Percentiles rank a stretch among this genome's conserved stretches.
Conservation (phyloP, 2,797 vertebrate species). For the Monodelphis domestica region DNA sequence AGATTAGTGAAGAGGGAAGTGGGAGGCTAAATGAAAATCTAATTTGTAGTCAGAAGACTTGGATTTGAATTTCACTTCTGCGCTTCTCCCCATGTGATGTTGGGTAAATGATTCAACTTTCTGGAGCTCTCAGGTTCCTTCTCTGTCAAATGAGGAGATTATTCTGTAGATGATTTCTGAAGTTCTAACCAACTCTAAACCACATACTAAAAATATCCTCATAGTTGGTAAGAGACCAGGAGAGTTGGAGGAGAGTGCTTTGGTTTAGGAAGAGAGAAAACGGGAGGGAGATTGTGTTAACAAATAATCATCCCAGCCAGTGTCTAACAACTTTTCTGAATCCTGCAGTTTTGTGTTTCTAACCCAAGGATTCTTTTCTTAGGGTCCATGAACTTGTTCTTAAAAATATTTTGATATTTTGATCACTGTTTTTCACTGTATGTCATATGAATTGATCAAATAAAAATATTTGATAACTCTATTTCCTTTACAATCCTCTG, state of each 20-base stretch:
- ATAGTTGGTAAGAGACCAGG: neutral
- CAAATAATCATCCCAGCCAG: neutral
- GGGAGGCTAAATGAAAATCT: neutral
- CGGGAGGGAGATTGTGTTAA: neutral
- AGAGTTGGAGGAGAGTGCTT: neutral
- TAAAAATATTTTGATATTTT: neutral
- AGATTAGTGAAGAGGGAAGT: neutral
- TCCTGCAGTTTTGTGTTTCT: neutral
- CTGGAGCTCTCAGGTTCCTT: neutral
- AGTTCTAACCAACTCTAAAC: neutral
- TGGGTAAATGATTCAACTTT: neutral
- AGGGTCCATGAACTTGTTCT: neutral
- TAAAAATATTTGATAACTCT: no score
- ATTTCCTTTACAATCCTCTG: no score
- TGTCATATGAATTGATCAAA: no score
- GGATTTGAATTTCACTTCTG: neutral
- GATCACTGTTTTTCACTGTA: no score
- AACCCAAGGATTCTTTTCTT: neutral
- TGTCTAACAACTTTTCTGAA: neutral
- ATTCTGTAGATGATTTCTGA: neutral
- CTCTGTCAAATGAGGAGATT: neutral
- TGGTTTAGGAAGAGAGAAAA: neutral
- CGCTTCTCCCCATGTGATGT: neutral
- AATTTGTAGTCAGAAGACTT: neutral
- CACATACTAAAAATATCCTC: neutral